Conservation (phyloP, 2,888 invertebrate genomes). For the Clusia tigrina region DNA sequence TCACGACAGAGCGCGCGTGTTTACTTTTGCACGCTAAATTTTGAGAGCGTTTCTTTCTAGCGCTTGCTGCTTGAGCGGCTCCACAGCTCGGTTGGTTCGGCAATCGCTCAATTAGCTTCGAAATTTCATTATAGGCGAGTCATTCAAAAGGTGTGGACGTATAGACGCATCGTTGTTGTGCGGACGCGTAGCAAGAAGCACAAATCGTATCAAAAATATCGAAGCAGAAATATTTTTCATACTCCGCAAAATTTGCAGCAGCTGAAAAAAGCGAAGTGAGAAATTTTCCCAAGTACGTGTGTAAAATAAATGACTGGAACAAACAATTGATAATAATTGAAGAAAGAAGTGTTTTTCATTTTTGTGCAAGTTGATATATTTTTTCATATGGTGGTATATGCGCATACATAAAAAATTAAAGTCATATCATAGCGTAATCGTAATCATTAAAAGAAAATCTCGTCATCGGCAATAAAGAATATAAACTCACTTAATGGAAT, state of each 20-base stretch:
- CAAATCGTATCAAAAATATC: slow-evolving; percentile 1
- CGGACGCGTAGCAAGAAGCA: slow-evolving; percentile 21
- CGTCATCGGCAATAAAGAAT: slow-evolving; percentile 18
- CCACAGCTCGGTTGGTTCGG: too few relatives aligned
- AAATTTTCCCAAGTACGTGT: slow-evolving; percentile 17
- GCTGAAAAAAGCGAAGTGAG: slow-evolving; percentile 24
- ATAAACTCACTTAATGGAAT: slow-evolving; percentile 33
- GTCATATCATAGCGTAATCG: slow-evolving; percentile 40
- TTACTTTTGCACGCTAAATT: too few relatives aligned
- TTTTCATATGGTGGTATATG: neutral
- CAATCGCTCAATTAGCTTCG: slow-evolving; percentile 25
- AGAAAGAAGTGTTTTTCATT: slow-evolving; percentile 26
- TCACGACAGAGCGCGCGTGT: too few relatives aligned
- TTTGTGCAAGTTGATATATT: slow-evolving; percentile 14
- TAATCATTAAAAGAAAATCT: slow-evolving; percentile 23
- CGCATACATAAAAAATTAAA: slow-evolving; percentile 44
- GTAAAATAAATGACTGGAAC: slow-evolving; percentile 10
- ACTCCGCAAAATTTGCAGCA: slow-evolving; percentile 21
- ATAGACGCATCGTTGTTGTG: slow-evolving; percentile 33
- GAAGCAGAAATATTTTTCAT: slow-evolving; percentile 33
- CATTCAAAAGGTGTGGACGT: slow-evolving; percentile 52
- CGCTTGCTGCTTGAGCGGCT: too few relatives aligned
- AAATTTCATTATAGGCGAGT: slow-evolving; percentile 53
- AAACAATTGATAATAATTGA: slow-evolving; percentile 2
- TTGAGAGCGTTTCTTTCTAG: too few relatives aligned